Evolutionary conservation across 1,140 invertebrate genomes (phyloP), one percentile per base, ranked within the genome.

Genomic region (Radopholus similis): DNA sequence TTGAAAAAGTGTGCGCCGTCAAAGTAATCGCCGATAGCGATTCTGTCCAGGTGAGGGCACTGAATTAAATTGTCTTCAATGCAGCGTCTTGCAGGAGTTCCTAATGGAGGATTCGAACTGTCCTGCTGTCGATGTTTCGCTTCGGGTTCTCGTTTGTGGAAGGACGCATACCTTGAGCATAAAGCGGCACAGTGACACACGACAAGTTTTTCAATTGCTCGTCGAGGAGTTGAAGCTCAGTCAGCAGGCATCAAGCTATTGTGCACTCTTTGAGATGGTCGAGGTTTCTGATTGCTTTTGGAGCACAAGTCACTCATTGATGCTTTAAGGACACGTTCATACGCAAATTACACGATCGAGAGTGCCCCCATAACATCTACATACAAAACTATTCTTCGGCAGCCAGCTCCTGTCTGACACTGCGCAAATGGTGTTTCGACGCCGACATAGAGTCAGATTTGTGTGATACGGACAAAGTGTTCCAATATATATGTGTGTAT

Each of bases 331-430:
- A 62, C 26, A 63, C 44, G 30, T 62, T 84, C 92, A 93, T 97
- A 84, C 87, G 95, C 57, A 96, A 96, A 85, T 84, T 98, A 54
- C 90, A 92, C 75, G 88, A 90, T 1, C 89, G 90, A 80, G 95
- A 98, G 85, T 91, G 93, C 71, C 94, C 94, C 0, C 94, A 98
- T 84, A 92, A 93, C 77, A 86, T 98, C 54, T 98, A 98, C 83
- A 94, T 98, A 73, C 93, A 97, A 85, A 98, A 98, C 85, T 97
- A 97, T 81, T 95, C 91, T 69, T 97, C 95, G n/a, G 94, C 94
- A 26, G 93, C 92, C 30, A 91, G 91, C 56, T 95, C 92, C 13
- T 98, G 95, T 83, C 86, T 98, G n/a, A 88, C 89, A 57, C 86
- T 99, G 44, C 87, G 91, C 44, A 92, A 92, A 84, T 98, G 94